Conservation (phyloP, 1,140 invertebrate species). For the Tetranychus cinnabarinus region DNA sequence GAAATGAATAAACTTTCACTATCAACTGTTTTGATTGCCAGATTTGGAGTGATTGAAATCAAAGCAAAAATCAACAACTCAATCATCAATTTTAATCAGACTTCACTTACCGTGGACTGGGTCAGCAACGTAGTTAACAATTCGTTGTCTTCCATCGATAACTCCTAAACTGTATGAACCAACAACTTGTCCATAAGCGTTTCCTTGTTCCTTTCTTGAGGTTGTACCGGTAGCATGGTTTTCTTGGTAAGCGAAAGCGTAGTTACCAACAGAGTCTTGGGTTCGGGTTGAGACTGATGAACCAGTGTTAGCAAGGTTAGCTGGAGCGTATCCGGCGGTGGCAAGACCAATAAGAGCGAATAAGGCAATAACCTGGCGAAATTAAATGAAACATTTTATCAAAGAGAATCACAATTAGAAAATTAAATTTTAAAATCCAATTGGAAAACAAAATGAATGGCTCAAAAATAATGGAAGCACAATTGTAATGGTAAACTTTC, state of each 20-base stretch:
- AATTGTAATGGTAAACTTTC: too few relatives aligned
- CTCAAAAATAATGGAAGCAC: too few relatives aligned
- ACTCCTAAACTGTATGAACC: constrained; percentile 16
- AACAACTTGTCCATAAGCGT: constrained; percentile 11
- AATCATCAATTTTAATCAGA: too few relatives aligned
- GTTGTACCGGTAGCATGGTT: constrained; percentile 15
- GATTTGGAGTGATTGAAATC: too few relatives aligned
- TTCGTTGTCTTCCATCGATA: constrained; percentile 15
- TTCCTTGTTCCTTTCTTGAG: constrained; percentile 13
- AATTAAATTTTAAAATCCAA: too few relatives aligned
- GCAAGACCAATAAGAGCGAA: neutral
- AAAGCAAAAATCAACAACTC: too few relatives aligned
- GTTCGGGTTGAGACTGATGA: neutral
- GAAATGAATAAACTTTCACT: too few relatives aligned
- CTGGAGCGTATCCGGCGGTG: neutral
- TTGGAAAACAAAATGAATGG: too few relatives aligned
- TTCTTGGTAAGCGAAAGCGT: neutral
- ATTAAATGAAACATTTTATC: too few relatives aligned
- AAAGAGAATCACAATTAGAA: too few relatives aligned
- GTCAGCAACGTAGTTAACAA: constrained; percentile 18
- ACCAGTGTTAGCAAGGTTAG: neutral
- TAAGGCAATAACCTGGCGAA: neutral
- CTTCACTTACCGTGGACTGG: neutral
- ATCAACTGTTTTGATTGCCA: neutral
- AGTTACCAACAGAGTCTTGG: neutral